Base-by-base conservation (phyloP, 2,888 invertebrate species). In the Drosophila fungiperda region DNA sequence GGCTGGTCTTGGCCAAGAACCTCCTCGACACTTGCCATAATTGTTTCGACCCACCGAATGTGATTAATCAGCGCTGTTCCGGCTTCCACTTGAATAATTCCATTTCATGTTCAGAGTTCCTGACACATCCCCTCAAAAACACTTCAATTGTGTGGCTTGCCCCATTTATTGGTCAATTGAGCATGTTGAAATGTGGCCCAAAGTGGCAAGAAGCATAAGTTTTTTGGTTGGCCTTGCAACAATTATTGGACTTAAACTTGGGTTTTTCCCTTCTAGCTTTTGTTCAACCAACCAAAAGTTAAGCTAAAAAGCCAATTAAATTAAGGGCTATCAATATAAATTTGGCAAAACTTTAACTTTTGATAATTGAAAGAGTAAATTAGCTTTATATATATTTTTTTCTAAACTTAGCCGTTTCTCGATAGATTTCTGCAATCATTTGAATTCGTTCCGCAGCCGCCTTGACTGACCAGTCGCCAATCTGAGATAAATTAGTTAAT, bases 11-110 rank as follows among this genome's bases (percentile, higher is more conserved):
- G 45, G 45, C 45, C 20, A 20, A 15, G 45, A 12, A 20, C 45
- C 40, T 26, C 5, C 40, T 20, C 20, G 45, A 20, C 45, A 45
- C 48, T 63, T 53, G 49, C 68, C 58, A 73, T 78, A 79, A 80
- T 72, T 82, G 81, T 68, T 72, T 72, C 68, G 57, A 45, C 68
- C 76, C 55, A 38, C 59, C 73, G 64, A 76, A 79, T 81, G 81
- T 75, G 77, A 83, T 86, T 82, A 85, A 86, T 87, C 76, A 74
- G 72, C 23, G 35, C 15, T 53, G 35, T 23, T 23, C 35, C 20
- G 61, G 23, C 33, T 66, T 76, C 65, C 77, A 58, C 57, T 63
- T 40, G 38, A 69, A 53, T 76, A 35, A 38, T n/a, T 45, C 53
- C 15, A 60, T 70, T 60, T 26, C 50, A 50, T 50, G 32, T 54